Evolutionary conservation across 2,113 vertebrate species (phyloP).

Genomic region (Abramis brama): DNA sequence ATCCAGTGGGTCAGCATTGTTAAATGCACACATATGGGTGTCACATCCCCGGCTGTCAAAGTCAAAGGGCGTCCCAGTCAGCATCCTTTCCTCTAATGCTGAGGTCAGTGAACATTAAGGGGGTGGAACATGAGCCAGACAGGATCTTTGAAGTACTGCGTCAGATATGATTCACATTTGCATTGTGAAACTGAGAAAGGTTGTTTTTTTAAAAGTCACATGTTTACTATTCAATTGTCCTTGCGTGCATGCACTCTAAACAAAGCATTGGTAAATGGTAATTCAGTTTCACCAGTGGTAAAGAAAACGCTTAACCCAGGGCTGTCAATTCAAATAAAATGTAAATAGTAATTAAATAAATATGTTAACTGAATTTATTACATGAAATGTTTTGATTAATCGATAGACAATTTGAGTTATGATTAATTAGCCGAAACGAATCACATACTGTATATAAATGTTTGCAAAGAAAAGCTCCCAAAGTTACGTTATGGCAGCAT

Average conservation of each 20-base stretch:
- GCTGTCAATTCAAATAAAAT: not conserved
- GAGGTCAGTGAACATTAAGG: slow-evolving; percentile 25
- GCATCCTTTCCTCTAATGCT: slow-evolving; percentile 51
- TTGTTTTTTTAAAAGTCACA: not conserved
- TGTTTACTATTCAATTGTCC: not conserved
- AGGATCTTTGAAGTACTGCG: slow-evolving; percentile 7
- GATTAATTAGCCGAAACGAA: not conserved
- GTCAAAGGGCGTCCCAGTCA: slow-evolving; percentile 52
- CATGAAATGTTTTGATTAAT: not conserved
- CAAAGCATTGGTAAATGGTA: not conserved
- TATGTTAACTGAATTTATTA: not conserved
- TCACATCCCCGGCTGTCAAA: slow-evolving; percentile 41
- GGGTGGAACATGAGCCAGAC: slow-evolving; percentile 35
- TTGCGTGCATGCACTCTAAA: not conserved
- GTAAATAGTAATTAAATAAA: not conserved
- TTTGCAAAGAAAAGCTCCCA: not conserved
- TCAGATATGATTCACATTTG: slow-evolving; percentile 22
- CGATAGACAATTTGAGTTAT: not conserved
- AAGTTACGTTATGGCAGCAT: not conserved
- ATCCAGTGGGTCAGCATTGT: slow-evolving; percentile 47
- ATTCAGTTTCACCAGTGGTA: not conserved
- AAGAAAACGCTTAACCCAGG: not conserved
- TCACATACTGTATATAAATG: not conserved
- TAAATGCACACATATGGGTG: slow-evolving; percentile 38
- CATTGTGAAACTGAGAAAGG: not conserved